Conservation (phyloP, 2,113 vertebrate species). For the Ploceus nigricollis region DNA sequence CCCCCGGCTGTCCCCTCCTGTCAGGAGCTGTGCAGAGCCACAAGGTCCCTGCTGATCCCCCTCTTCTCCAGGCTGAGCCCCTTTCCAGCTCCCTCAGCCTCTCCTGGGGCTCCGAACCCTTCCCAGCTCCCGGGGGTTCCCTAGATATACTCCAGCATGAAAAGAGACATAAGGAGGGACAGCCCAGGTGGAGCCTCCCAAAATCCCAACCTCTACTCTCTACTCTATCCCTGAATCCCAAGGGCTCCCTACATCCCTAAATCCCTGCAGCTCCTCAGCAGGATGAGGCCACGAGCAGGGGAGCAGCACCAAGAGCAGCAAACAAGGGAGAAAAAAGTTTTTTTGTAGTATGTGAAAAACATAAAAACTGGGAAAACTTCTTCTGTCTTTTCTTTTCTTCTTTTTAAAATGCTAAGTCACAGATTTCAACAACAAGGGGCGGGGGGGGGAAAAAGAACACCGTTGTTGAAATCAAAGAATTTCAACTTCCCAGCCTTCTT, state of each 20-base stretch:
- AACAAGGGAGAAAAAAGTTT: accelerated
- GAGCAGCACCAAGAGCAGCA: background rate
- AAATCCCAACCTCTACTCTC: background rate
- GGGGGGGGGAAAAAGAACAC: background rate
- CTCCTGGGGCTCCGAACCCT: background rate
- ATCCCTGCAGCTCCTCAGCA: background rate
- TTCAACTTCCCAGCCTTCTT: background rate
- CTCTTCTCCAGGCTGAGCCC: background rate
- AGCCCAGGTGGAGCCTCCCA: accelerated
- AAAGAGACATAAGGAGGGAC: background rate
- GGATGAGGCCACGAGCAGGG: accelerated
- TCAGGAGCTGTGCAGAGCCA: background rate
- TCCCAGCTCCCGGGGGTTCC: background rate
- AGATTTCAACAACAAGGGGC: background rate
- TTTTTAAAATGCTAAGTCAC: background rate
- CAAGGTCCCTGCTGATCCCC: background rate
- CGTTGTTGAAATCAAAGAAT: slow-evolving; percentile 11
- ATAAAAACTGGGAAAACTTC: background rate
- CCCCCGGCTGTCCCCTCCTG: background rate
- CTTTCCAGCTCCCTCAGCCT: background rate
- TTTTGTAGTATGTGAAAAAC: background rate
- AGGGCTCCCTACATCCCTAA: background rate
- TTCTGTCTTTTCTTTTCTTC: background rate
- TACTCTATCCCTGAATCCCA: background rate
- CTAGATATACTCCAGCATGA: accelerated